Conservation (phyloP, 2,113 vertebrate species). For the Gnathonemus echidnorhynchus region DNA sequence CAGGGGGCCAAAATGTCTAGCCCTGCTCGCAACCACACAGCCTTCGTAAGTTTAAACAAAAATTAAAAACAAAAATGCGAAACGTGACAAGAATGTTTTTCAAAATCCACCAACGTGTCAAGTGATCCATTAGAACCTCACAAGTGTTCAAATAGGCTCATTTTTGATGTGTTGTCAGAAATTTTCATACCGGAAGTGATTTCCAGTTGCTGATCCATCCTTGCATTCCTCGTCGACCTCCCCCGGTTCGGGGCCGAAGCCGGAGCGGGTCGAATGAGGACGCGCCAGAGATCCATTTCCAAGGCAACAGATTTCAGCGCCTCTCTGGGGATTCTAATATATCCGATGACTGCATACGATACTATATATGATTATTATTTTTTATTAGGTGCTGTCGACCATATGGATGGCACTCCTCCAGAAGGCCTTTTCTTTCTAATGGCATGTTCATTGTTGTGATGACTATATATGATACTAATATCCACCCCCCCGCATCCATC, state of each 20-base stretch:
- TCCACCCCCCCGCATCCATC: background rate
- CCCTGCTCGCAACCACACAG: background rate
- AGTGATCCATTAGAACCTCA: background rate
- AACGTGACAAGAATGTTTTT: background rate
- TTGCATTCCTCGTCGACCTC: background rate
- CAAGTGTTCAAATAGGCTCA: background rate
- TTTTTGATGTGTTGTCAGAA: background rate
- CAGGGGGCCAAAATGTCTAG: background rate
- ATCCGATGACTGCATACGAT: background rate
- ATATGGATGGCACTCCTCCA: background rate
- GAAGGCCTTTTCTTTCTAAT: background rate
- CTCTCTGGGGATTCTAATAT: background rate
- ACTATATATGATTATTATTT: background rate
- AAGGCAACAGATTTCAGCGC: background rate
- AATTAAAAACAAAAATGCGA: background rate
- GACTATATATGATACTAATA: background rate
- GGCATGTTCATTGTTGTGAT: background rate
- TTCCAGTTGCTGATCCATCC: background rate
- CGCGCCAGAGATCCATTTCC: background rate
- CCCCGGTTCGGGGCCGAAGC: background rate
- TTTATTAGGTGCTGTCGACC: background rate
- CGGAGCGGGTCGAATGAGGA: background rate
- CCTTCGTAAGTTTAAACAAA: background rate
- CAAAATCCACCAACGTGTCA: background rate
- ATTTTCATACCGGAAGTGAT: background rate